Evolutionary conservation across 2,888 invertebrate species (phyloP).

Genomic region (Catocala sponsa): DNA sequence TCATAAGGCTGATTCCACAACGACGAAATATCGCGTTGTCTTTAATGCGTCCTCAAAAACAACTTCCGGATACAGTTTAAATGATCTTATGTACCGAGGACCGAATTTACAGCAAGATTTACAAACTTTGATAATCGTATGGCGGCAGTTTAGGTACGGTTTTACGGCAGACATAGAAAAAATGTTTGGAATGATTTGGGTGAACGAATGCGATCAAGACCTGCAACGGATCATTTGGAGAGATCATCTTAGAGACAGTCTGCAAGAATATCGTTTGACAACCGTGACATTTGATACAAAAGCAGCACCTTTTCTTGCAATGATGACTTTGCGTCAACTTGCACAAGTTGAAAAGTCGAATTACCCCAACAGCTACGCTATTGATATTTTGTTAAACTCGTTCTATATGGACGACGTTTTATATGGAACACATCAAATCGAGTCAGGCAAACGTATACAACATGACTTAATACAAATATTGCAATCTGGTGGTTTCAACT

Average conservation of each 20-base stretch:
- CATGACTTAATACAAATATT: no score
- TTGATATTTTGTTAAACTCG: no score
- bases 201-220: constrained; percentile 27
- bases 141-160: constrained; percentile 38
- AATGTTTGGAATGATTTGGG: constrained; percentile 37
- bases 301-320: no score
- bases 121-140: constrained; percentile 27
- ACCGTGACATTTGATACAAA: constrained; percentile 35
- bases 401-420: no score
- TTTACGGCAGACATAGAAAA: constrained; percentile 45
- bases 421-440: no score
- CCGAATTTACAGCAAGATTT: constrained; percentile 38
- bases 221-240: constrained; percentile 46
- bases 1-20: constrained; percentile 28
- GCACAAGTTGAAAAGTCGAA: constrained; percentile 15
- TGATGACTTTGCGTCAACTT: constrained; percentile 28
- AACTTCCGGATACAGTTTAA: constrained; percentile 33
- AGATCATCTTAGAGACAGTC: constrained; percentile 3
- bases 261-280: constrained; percentile 19
- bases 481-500: no score
- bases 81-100: constrained; percentile 41
- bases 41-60: constrained; percentile 43
- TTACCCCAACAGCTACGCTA: no score
- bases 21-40: constrained; percentile 39
- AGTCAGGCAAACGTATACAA: no score